Evolutionary conservation across 2,797 vertebrate species (phyloP).

Genomic region (Oceanodroma leucorhoa): DNA sequence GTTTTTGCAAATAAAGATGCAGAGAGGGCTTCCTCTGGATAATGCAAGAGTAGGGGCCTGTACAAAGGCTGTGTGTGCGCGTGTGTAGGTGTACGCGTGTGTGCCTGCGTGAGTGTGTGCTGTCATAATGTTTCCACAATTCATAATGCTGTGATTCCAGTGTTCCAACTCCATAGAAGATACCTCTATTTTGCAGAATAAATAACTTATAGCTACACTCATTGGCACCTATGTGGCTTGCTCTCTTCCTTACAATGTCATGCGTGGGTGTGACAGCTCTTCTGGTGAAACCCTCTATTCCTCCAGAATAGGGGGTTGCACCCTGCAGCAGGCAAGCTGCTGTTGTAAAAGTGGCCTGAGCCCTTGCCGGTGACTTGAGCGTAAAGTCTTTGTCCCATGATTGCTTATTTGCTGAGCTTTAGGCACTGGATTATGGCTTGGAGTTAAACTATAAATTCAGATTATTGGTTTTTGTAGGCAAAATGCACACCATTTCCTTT

Average conservation of each 20-base stretch:
- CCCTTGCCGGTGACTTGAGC: neutral
- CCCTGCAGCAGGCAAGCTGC: neutral
- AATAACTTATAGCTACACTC: constrained; percentile 69
- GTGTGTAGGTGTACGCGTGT: neutral
- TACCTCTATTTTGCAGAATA: constrained; percentile 73
- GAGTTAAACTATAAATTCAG: neutral
- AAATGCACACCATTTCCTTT: accelerated
- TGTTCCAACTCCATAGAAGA: constrained; percentile 61
- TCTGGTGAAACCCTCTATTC: neutral
- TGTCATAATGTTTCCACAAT: constrained; percentile 60
- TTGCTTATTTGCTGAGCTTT: neutral
- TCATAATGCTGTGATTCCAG: constrained; percentile 54
- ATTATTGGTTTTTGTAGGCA: neutral
- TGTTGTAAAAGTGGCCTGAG: neutral
- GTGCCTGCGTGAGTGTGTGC: neutral
- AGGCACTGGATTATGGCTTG: neutral
- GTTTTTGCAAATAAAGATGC: neutral
- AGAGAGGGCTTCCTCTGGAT: neutral
- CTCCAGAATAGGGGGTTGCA: neutral
- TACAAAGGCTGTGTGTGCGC: neutral
- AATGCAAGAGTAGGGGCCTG: neutral
- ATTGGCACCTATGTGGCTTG: neutral
- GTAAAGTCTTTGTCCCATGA: neutral
- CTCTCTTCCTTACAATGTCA: neutral
- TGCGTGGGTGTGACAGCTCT: constrained; percentile 28